These are phyloP conservation scores for Cnemophilus loriae DNA, from an alignment of 2,113 vertebrate genomes.

Conservation along the genomic window DNA sequence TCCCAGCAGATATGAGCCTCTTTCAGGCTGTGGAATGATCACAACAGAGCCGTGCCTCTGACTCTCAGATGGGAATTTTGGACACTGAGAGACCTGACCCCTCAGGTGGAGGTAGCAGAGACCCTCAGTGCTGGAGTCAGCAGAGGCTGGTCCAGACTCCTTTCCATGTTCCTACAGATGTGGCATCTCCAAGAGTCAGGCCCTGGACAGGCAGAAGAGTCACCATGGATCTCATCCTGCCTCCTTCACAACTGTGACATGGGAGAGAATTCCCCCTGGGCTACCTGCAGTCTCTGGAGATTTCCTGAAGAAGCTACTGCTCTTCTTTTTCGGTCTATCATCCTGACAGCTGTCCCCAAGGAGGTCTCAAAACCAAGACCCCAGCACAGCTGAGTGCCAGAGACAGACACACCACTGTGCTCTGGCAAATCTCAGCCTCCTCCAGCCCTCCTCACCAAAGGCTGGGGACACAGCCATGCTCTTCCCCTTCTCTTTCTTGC, in stretches of 20 bases:
- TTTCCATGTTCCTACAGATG: background rate
- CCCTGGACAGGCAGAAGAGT: background rate
- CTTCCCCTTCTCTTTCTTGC: background rate
- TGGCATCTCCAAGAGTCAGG: background rate
- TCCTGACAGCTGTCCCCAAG: background rate
- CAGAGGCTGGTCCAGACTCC: background rate
- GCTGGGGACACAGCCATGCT: fast-evolving
- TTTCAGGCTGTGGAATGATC: background rate
- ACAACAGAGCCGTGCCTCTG: background rate
- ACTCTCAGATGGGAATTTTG: background rate
- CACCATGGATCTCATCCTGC: background rate
- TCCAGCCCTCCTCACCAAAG: background rate
- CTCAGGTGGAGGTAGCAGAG: background rate
- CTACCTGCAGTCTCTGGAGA: background rate
- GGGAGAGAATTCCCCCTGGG: background rate
- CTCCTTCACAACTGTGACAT: background rate
- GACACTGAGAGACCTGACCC: background rate
- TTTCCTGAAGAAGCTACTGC: background rate
- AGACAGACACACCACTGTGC: fast-evolving
- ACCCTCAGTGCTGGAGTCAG: background rate
- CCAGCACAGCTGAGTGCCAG: background rate
- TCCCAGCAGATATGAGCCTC: background rate
- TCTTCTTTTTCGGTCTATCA: background rate
- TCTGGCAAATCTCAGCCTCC: background rate
- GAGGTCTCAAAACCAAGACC: background rate